phyloP scores from a whole-genome alignment of 2,113 vertebrate species.

The Notechis scutatus region DNA sequence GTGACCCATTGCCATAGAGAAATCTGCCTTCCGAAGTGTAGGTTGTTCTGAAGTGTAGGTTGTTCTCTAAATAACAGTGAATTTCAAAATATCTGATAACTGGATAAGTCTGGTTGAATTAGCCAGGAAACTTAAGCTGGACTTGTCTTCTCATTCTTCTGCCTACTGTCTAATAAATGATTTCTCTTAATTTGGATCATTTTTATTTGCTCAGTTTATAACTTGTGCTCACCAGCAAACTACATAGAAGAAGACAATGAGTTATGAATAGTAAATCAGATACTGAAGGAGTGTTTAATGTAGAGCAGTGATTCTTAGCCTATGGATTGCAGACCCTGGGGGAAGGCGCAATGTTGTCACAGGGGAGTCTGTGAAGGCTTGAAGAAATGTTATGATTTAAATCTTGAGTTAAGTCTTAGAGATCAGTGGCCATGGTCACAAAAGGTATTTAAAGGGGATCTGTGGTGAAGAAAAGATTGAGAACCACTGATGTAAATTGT shows the following conservation, averaged over 20 bases:
- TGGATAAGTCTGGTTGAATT: not conserved
- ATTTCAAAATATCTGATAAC: not conserved
- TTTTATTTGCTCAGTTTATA: not conserved
- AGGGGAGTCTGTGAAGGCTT: not conserved
- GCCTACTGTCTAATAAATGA: not conserved
- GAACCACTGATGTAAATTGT: not conserved
- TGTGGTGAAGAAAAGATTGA: not conserved
- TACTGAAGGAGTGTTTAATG: not conserved
- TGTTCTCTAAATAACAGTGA: not conserved
- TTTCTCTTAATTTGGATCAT: not conserved
- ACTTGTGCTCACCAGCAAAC: not conserved
- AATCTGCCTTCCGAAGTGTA: not conserved
- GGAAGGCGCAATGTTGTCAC: no score
- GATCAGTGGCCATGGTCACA: not conserved
- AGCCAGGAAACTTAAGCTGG: not conserved
- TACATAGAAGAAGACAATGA: not conserved
- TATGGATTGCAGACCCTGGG: not conserved
- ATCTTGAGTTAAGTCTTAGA: no score
- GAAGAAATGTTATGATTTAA: not conserved
- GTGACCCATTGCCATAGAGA: no score
- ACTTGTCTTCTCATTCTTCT: not conserved
- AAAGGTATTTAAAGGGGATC: not conserved
- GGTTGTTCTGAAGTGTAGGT: not conserved
- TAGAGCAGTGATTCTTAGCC: not conserved
- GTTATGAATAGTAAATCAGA: not conserved